These are phyloP conservation scores for Cephonodes hylas DNA, from an alignment of 2,888 invertebrate genomes.

Conservation along the genomic window DNA sequence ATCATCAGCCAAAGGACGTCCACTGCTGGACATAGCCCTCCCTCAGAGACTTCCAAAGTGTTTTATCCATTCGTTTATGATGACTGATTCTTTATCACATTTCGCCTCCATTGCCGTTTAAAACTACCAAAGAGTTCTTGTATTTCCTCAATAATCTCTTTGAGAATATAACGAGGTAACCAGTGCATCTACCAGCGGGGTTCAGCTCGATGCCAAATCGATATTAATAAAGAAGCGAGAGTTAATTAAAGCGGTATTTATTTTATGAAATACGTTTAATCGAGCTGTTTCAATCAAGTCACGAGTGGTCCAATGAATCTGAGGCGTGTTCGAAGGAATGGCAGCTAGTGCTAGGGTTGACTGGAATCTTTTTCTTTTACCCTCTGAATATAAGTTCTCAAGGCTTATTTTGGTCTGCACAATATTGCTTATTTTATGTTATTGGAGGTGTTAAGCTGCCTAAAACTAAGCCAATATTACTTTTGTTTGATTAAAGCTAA, in stretches of 20 bases:
- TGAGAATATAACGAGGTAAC: neutral
- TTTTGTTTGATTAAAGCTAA: no score
- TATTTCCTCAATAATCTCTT: no score
- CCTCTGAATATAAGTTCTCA: neutral
- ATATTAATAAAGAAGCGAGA: neutral
- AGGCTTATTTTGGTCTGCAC: neutral
- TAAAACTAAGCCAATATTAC: no score
- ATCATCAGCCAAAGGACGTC: no score
- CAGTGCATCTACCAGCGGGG: neutral
- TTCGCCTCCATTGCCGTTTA: no score
- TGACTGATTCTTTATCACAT: no score
- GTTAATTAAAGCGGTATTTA: constrained; percentile 8
- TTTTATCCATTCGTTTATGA: no score
- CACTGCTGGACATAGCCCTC: no score
- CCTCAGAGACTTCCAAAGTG: no score
- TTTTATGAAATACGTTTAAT: constrained; percentile 23
- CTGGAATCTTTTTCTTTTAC: neutral
- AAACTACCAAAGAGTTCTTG: no score
- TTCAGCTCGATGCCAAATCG: neutral
- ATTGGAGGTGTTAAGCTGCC: no score
- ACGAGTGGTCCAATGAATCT: constrained; percentile 27
- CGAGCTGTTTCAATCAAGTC: constrained; percentile 32
- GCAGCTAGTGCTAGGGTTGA: constrained; percentile 1
- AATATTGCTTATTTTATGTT: no score
- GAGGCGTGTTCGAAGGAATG: constrained; percentile 18